These are phyloP conservation scores for Prunella strophiata DNA, from an alignment of 2,797 vertebrate genomes.

Conservation along the genomic window DNA sequence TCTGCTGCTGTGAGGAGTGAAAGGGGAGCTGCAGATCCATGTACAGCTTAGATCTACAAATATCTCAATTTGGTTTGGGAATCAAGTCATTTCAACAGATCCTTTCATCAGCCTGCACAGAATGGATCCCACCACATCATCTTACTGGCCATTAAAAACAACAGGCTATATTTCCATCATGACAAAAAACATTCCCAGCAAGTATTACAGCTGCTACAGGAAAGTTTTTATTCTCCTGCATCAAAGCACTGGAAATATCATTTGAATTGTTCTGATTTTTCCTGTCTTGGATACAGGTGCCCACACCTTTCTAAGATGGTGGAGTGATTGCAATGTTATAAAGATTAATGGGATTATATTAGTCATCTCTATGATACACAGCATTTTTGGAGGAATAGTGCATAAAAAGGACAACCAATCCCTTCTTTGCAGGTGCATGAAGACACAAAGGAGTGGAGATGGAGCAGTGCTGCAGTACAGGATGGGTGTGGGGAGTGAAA, in stretches of 20 bases:
- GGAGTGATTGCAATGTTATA: background rate
- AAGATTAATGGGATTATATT: background rate
- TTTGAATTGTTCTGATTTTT: background rate
- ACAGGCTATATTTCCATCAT: background rate
- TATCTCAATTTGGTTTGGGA: background rate
- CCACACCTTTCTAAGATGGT: background rate
- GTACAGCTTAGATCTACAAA: background rate
- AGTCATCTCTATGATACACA: background rate
- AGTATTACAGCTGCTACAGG: background rate
- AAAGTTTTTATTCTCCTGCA: background rate
- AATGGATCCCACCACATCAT: background rate
- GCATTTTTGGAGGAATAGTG: background rate
- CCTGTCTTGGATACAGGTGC: background rate
- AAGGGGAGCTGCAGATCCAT: background rate
- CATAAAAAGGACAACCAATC: background rate
- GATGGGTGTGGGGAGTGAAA: background rate
- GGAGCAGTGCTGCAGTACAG: background rate
- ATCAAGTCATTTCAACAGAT: background rate
- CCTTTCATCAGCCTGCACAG: background rate
- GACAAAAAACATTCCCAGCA: background rate
- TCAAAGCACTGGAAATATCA: background rate
- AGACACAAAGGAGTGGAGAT: background rate
- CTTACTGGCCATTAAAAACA: background rate
- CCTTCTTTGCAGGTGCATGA: background rate
- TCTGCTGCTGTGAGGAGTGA: background rate